Conservation (phyloP, 2,113 vertebrate genomes). For the Anthoscopus minutus region DNA sequence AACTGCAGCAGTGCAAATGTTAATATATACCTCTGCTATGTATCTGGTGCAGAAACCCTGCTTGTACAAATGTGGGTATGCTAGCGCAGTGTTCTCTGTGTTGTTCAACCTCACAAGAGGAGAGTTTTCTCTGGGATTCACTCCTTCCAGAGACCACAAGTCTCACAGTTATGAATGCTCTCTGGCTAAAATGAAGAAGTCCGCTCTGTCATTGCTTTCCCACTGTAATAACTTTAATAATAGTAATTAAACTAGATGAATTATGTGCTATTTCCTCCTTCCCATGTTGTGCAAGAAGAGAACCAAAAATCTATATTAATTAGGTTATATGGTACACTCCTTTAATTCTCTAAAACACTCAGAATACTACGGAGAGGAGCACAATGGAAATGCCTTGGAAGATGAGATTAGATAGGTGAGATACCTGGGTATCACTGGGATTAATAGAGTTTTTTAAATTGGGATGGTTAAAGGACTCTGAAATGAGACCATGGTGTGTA, state of each 20-base stretch:
- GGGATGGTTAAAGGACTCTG: not conserved
- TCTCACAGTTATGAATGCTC: not conserved
- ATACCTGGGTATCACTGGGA: not conserved
- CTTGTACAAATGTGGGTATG: not conserved
- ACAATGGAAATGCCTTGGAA: not conserved
- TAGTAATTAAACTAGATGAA: not conserved
- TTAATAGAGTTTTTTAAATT: not conserved
- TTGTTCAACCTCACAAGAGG: not conserved
- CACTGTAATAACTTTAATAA: not conserved
- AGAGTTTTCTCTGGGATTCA: not conserved
- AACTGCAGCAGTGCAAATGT: not conserved
- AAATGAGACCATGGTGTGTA: not conserved
- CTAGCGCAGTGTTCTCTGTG: not conserved
- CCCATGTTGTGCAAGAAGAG: not conserved
- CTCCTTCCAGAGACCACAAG: fast-evolving
- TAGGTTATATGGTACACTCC: not conserved
- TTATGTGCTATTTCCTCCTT: not conserved
- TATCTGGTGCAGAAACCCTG: not conserved
- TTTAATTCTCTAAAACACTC: not conserved
- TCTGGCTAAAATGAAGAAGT: not conserved
- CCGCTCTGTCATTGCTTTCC: not conserved
- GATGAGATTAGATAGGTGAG: not conserved
- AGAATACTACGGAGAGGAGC: not conserved
- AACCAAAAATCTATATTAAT: not conserved
- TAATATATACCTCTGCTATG: not conserved